phyloP scores from a whole-genome alignment of 2,888 invertebrate species.

The Leuctra nigra region DNA sequence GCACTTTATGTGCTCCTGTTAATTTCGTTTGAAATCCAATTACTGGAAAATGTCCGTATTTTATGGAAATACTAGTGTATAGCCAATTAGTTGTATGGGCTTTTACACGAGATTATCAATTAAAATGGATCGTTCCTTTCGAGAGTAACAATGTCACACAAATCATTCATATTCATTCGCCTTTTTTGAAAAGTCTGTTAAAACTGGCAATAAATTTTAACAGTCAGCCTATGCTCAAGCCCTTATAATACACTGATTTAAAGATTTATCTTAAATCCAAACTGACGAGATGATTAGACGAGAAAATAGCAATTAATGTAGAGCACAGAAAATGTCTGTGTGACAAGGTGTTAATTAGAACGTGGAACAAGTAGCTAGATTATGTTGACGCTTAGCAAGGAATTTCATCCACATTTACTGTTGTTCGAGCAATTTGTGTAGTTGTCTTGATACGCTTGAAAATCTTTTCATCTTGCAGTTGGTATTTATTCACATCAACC shows the following conservation, averaged over 20 bases:
- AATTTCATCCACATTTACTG: too few relatives aligned
- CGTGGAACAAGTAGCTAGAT: too few relatives aligned
- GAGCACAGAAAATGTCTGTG: too few relatives aligned
- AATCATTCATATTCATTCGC: conserved; percentile 2
- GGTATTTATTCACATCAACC: too few relatives aligned
- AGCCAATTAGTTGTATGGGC: conserved; percentile 10
- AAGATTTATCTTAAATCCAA: neutral
- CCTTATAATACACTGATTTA: neutral
- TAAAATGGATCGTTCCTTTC: neutral
- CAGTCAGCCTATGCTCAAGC: neutral
- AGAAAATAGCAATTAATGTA: neutral
- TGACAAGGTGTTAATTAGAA: too few relatives aligned
- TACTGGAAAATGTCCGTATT: neutral
- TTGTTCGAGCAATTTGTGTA: too few relatives aligned
- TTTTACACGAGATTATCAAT: conserved; percentile 6
- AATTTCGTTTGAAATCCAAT: neutral
- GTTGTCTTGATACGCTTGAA: too few relatives aligned
- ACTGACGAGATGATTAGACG: neutral
- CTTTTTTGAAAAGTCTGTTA: neutral
- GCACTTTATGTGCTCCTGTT: neutral
- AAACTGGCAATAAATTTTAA: neutral
- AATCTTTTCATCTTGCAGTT: too few relatives aligned
- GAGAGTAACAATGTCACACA: neutral
- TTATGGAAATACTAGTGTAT: neutral
- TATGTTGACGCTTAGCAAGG: too few relatives aligned